Percentiles rank a stretch among this genome's conserved stretches.
Conservation (phyloP, 2,113 vertebrate genomes). For the Labrus mixtus region DNA sequence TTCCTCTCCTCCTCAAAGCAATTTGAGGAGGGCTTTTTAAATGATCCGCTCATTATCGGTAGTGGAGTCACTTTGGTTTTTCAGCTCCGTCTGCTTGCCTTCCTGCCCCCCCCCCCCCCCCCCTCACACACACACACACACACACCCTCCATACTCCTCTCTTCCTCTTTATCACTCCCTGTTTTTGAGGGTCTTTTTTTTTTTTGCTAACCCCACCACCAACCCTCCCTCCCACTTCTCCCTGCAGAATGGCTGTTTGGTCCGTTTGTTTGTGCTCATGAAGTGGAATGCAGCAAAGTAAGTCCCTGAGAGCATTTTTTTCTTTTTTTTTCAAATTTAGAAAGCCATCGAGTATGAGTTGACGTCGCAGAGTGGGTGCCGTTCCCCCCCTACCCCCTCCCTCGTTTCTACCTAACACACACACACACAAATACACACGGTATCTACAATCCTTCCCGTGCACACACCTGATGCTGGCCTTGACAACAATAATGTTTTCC, state of each 20-base stretch:
- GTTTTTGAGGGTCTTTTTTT: constrained; percentile 56
- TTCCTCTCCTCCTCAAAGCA: constrained; percentile 68
- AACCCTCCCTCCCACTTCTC: constrained; percentile 43
- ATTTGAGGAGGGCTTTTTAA: constrained; percentile 79
- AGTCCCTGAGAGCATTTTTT: constrained; percentile 80
- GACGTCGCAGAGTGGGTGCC: constrained; percentile 61
- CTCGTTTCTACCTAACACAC: neutral
- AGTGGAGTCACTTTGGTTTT: constrained; percentile 75
- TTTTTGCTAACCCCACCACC: neutral
- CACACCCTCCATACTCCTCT: too few species aligned
- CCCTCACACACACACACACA: neutral
- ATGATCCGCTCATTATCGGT: constrained; percentile 78
- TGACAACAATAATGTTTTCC: constrained; percentile 75
- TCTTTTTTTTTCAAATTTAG: constrained; percentile 63
- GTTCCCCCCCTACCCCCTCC: constrained; percentile 23
- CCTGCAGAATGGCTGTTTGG: constrained; percentile 79
- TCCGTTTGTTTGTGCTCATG: constrained; percentile 77
- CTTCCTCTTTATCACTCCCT: constrained; percentile 44
- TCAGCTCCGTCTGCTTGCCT: constrained; percentile 63
- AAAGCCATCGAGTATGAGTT: constrained; percentile 76
- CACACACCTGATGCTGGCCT: constrained; percentile 71
- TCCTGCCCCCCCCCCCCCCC: constrained; percentile 44
- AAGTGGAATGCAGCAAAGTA: constrained; percentile 81
- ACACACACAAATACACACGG: constrained; percentile 31
- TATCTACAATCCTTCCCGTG: constrained; percentile 13